Conservation (phyloP, 2,888 invertebrate genomes). For the Dicycla oo region DNA sequence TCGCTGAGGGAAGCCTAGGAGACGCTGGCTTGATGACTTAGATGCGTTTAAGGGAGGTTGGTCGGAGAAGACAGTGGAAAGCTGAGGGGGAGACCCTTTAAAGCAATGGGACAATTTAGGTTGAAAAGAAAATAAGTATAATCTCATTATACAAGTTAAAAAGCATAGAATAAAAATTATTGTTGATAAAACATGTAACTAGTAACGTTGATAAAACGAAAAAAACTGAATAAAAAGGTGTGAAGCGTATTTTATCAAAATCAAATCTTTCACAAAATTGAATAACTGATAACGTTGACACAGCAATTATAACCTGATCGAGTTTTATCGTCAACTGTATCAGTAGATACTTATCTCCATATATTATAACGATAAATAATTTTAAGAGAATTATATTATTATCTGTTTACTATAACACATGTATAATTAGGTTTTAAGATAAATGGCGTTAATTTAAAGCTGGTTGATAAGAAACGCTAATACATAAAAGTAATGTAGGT, state of each 20-base stretch:
- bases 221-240: constrained; percentile 18
- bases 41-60: background rate
- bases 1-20: background rate
- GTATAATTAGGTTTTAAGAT: constrained; percentile 49
- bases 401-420: constrained; percentile 47
- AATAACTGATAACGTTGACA: constrained; percentile 30
- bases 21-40: background rate
- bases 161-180: background rate
- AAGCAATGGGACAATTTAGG: background rate
- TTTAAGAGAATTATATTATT: constrained; percentile 45
- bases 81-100: background rate
- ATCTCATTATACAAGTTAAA: background rate
- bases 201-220: constrained; percentile 2
- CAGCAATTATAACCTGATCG: constrained; percentile 15
- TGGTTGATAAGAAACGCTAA: constrained; percentile 31
- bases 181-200: background rate
- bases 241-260: constrained; percentile 28
- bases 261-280: constrained; percentile 30
- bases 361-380: constrained; percentile 36
- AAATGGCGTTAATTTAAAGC: constrained; percentile 40
- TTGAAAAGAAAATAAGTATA: background rate
- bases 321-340: constrained; percentile 22
- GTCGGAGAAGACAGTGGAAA: background rate
- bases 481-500: constrained; percentile 44
- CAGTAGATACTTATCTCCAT: constrained; percentile 36